Base-by-base conservation (phyloP, 2,113 vertebrate species). In the Serilophus lunatus region DNA sequence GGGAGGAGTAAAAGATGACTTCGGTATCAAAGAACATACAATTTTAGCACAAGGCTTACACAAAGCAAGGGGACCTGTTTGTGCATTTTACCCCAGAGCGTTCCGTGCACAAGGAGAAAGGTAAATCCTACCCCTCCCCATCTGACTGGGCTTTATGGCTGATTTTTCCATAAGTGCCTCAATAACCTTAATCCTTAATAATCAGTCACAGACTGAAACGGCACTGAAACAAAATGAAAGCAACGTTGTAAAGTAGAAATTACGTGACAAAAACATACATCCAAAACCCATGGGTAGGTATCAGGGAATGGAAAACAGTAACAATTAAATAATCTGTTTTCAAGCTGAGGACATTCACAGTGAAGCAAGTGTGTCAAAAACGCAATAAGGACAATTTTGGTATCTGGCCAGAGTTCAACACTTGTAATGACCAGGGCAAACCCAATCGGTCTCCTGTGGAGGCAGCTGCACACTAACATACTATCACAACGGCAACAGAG, bases 401-500 rank as follows among this genome's bases (percentile, higher is more conserved):
- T 23, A 29, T 38, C 49, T 87, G 89, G 93, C 61, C 64, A 53
- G 77, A 92, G 86, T 76, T 94, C 91, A 80, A 45, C 65, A 54
- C 70, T 82, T 19, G 18, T 13, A 72, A 79, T 35, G 70, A 64
- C 23, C 74, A 57, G 53, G 93, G 83, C 78, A 93, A 83, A 74
- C 36, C 71, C 50, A 18, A 12, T 13, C 1, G 38, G 36, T 26
- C 33, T 56, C 87, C 90, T 4, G 51, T 8, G 20, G 90, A 75
- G 93, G 71, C 85, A 86, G 81, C 93, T 77, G 76, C 72, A 93
- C 59, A 54, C 61, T 36, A 18, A 51, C 65, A 14, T 7, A 47
- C n/a, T 51, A 93, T 92, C 94, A 60, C n/a, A 7, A 93, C 65
- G 86, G 92, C 83, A 95, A 82, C 77, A n/a, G 19, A 69, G 81